phyloP scores from a whole-genome alignment of 2,797 vertebrate species.

The Sphenopsis melanotis region DNA sequence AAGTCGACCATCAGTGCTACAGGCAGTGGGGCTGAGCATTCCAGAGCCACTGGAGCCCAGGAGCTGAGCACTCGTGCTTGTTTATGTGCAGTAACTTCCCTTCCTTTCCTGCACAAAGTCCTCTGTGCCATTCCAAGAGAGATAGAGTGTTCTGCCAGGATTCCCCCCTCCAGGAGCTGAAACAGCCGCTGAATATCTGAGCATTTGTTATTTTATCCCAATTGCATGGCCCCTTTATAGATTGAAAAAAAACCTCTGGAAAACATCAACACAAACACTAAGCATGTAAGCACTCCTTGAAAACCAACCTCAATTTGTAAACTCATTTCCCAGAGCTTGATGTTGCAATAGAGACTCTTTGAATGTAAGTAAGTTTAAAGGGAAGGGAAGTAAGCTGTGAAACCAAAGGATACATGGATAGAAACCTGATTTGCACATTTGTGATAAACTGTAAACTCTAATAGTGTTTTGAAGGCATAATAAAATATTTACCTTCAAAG shows the following conservation, averaged over 20 bases:
- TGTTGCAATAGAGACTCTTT: background rate
- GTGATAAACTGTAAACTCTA: background rate
- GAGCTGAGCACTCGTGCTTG: background rate
- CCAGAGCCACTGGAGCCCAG: accelerated
- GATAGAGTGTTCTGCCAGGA: background rate
- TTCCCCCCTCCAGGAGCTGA: background rate
- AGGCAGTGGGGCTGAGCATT: background rate
- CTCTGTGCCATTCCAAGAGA: background rate
- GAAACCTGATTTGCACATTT: background rate
- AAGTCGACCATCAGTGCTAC: background rate
- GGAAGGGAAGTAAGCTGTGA: background rate
- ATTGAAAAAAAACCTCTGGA: background rate
- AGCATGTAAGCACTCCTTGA: background rate
- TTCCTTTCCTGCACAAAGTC: background rate
- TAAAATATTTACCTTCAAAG: conserved; percentile 27
- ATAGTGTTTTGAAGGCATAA: conserved; percentile 13
- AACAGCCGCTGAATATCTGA: background rate
- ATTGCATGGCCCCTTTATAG: background rate
- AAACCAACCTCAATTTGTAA: background rate
- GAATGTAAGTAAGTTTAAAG: background rate
- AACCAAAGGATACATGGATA: background rate
- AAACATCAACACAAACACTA: background rate
- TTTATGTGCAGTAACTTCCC: background rate
- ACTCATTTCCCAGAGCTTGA: background rate
- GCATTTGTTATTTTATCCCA: background rate